phyloP scores from a whole-genome alignment of 2,113 vertebrate genomes.

The Chloropsis hardwickii region DNA sequence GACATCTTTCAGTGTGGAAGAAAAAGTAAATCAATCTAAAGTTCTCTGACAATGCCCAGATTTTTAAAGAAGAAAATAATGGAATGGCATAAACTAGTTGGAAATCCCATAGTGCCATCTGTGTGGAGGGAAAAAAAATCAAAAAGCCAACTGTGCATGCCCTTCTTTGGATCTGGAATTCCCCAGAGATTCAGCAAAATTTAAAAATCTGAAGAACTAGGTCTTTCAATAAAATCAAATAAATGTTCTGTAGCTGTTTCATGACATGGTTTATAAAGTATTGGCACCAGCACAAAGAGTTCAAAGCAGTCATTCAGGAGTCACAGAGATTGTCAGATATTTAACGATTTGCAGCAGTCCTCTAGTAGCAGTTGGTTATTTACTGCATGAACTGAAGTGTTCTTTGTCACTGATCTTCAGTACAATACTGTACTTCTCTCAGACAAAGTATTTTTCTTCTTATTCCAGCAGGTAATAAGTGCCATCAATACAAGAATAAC shows the following conservation, averaged over 20 bases:
- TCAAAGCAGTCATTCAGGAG: not conserved
- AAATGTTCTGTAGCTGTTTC: not conserved
- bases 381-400: not conserved
- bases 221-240: not conserved
- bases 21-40: not conserved
- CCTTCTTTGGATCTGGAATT: slow-evolving; percentile 38
- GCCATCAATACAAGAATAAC: not conserved
- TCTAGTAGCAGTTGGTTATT: not conserved
- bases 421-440: not conserved
- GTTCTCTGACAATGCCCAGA: not conserved
- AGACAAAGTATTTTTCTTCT: not conserved
- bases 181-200: not conserved
- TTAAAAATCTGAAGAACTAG: not conserved
- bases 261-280: not conserved
- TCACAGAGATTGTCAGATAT: not conserved
- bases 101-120: not conserved
- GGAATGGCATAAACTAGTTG: slow-evolving; percentile 15
- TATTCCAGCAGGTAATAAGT: not conserved
- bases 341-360: not conserved
- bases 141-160: not conserved
- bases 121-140: not conserved
- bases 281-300: slow-evolving; percentile 26
- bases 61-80: not conserved
- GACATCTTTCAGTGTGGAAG: not conserved
- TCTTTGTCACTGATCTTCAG: not conserved